Evolutionary conservation across 2,888 invertebrate genomes (phyloP), one percentile per base, ranked within the genome.

Genomic region (Neoascia interrupta): DNA sequence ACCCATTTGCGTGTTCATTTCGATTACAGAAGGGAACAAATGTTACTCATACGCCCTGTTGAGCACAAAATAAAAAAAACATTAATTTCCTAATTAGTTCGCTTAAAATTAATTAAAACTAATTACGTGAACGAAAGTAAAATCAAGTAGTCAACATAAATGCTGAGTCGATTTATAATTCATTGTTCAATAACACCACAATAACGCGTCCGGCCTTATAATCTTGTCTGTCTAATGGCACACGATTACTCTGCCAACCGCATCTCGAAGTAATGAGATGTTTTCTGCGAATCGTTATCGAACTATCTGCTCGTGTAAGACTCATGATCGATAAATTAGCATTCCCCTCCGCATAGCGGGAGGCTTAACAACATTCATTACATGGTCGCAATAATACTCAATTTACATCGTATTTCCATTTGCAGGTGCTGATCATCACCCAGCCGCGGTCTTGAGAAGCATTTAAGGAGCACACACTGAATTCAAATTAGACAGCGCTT

Each of bases 401-500:
- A 60, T 73, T 61, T 68, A 5, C 16, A 56, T 54, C 66, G 36
- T 6, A 6, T 28, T 47, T 56, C 19, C 37, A 54, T 39, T 72
- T 66, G 5, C 79, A 79, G 79, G 79, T 68, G 60, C 66, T 79
- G 64, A 54, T 76, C 61, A 56, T 56, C 64, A 21, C 4, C 6
- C 23, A 49, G n/a, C 2, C 15, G 43, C 11, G 58, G 23, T 54
- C 74, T 68, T 68, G 23, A 39, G 43, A 36, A 69, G 31, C 51
- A 31, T 36, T 56, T 49, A 16, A 15, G 39, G 47, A 54, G 11
- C 16, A 19, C 18, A 60, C n/a, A n/a, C n/a, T n/a, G n/a, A n/a
- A n/a, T n/a, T n/a, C n/a, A n/a, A n/a, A n/a, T n/a, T n/a, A n/a
- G n/a, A n/a, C n/a, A n/a, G n/a, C n/a, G n/a, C n/a, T n/a, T n/a